Evolutionary conservation across 1,140 invertebrate species (phyloP).

Genomic region (Ips typographus): DNA sequence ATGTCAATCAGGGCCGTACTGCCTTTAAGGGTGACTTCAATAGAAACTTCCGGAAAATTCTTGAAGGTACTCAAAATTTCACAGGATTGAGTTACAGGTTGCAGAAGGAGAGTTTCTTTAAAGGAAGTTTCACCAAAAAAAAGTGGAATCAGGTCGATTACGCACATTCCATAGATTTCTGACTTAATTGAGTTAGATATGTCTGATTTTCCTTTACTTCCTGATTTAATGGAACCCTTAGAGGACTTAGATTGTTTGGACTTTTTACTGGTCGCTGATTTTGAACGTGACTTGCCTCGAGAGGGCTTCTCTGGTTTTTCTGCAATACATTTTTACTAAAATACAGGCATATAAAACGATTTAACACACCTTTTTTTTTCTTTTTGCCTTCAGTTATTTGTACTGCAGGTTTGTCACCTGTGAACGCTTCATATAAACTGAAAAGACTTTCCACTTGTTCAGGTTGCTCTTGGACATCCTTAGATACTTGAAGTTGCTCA

Average conservation of each 20-base stretch:
- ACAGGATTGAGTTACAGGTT: conserved; percentile 26
- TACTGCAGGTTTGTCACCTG: conserved; percentile 12
- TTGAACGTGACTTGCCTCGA: conserved; percentile 15
- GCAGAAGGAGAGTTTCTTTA: conserved; percentile 34
- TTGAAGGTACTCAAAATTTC: conserved; percentile 36
- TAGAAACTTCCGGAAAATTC: conserved; percentile 36
- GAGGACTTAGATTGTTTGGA: conserved; percentile 9
- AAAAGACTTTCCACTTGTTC: conserved; percentile 27
- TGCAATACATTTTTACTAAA: neutral
- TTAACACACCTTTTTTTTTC: conserved; percentile 21
- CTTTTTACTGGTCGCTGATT: conserved; percentile 14
- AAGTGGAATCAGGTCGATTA: conserved; percentile 36
- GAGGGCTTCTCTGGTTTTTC: conserved; percentile 9
- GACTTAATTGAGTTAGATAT: conserved; percentile 9
- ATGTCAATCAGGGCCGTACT: conserved; percentile 11
- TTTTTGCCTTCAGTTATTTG: conserved; percentile 13
- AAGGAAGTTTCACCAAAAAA: conserved; percentile 36
- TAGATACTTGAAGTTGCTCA: conserved; percentile 19
- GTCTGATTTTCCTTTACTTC: neutral
- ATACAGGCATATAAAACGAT: no score
- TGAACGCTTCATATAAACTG: conserved; percentile 36
- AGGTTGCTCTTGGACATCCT: neutral
- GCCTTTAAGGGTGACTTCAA: conserved; percentile 39
- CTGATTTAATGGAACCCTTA: conserved; percentile 2
- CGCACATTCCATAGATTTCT: conserved; percentile 32